These are phyloP conservation scores for Acrobasis suavella DNA, from an alignment of 2,888 invertebrate species.

Conservation along the genomic window DNA sequence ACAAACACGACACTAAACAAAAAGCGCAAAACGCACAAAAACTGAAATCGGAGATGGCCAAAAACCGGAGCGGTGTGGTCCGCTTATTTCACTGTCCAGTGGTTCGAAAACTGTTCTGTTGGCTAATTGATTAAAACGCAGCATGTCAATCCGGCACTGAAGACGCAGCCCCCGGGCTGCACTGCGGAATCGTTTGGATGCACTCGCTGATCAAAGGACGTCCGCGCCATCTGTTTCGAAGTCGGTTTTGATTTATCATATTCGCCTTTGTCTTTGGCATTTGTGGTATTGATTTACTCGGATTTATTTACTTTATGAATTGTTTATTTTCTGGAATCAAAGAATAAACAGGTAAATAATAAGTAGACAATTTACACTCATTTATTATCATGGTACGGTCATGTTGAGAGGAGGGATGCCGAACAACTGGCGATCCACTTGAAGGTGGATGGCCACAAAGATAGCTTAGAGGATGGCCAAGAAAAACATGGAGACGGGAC, in stretches of 20 bases:
- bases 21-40: conserved; percentile 44
- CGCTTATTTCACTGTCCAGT: conserved; percentile 77
- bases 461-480: too few species aligned
- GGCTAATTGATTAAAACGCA: conserved; percentile 82
- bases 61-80: conserved; percentile 65
- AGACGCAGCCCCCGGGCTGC: conserved; percentile 21
- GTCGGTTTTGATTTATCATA: conserved; percentile 34
- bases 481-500: too few species aligned
- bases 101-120: conserved; percentile 66
- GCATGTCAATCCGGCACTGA: conserved; percentile 64
- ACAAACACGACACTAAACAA: conserved; percentile 18
- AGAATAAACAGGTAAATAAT: too few species aligned
- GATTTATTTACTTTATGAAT: neutral
- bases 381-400: too few species aligned
- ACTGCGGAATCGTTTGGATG: conserved; percentile 35
- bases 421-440: too few species aligned
- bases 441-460: too few species aligned
- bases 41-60: conserved; percentile 68
- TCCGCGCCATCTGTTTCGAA: conserved; percentile 36
- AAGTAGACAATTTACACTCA: too few species aligned
- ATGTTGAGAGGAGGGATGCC: too few species aligned
- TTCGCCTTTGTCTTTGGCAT: conserved; percentile 28
- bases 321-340: too few species aligned
- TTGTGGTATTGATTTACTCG: neutral
- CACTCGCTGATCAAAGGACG: conserved; percentile 51